Percentiles rank a stretch among this genome's conserved stretches.
phyloP scores from a whole-genome alignment of 2,113 vertebrate genomes.

The Calyptomena viridis region DNA sequence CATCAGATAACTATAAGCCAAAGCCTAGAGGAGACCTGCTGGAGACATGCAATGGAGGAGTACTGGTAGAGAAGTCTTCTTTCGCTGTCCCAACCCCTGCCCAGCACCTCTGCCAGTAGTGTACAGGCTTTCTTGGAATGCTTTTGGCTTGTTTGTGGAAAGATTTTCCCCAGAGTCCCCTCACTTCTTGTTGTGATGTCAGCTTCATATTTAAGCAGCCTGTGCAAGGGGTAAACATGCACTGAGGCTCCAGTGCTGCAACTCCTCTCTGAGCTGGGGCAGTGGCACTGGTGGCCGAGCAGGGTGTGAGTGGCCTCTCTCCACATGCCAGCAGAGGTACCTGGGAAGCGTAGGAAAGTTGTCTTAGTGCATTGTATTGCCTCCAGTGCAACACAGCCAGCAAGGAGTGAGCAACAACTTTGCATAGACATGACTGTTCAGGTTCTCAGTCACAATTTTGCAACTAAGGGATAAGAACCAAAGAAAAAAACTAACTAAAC shows the following conservation, averaged over 20 bases:
- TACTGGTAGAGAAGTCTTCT: neutral
- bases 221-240: neutral
- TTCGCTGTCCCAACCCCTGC: neutral
- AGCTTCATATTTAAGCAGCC: neutral
- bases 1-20: neutral
- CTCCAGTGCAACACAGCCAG: neutral
- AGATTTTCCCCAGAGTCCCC: neutral
- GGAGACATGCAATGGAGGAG: neutral
- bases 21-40: neutral
- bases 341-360: fast-evolving
- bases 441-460: neutral
- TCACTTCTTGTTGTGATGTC: neutral
- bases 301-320: neutral
- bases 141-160: neutral
- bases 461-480: neutral
- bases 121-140: neutral
- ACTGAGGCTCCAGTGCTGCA: neutral
- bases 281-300: too few relatives aligned
- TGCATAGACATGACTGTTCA: neutral
- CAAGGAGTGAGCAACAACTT: neutral
- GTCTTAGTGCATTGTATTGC: too few relatives aligned
- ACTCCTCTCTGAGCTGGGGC: neutral
- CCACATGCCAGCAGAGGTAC: neutral
- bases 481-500: neutral
- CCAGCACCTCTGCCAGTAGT: neutral